Evolutionary conservation across 1,140 invertebrate genomes (phyloP), one percentile per base, ranked within the genome.

Genomic region (Drosophila bocki): DNA sequence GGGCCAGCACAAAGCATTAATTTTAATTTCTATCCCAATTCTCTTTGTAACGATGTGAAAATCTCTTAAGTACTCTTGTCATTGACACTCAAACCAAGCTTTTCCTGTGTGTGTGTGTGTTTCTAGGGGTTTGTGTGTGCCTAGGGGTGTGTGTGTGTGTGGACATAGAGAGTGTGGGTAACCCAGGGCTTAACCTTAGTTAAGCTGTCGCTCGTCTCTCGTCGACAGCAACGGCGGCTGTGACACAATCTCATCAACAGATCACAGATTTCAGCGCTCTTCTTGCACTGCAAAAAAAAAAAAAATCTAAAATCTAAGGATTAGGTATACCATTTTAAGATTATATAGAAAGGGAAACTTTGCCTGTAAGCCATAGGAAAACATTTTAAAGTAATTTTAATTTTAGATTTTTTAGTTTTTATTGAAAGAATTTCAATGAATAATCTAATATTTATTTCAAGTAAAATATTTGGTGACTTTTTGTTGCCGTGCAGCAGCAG

Each of bases 31-130:
- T 91, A 80, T 74, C 79, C 82, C 86, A 91, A 91, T 91, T 91
- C 86, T 82, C 77, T 80, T 87, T 91, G 86, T 91, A 91, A 91
- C 87, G 82, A 91, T 91, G 86, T 91, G 86, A 91, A 91, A 91
- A 91, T 91, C 86, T 91, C 87, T 91, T 91, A 91, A 91, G 86
- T 86, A 91, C 86, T 91, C 82, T 91, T 91, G 86, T 91, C 86
- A 91, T 91, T 91, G 86, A 91, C 85, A 90, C 85, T 85, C 81
- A 90, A 78, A 90, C 85, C 86, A 50, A 61, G 41, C 44, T 50
- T 72, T 51, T 48, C 48, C 50, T 45, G 42, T 41, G 9, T 63
- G 59, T 33, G 11, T 57, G 32, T 48, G 19, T 59, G 19, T 59
- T 47, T 64, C 59, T 60, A 48, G 69, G 37, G 22, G 39, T 48